Conservation (phyloP, 1,140 invertebrate species). For the Xylocopa sonorina region DNA sequence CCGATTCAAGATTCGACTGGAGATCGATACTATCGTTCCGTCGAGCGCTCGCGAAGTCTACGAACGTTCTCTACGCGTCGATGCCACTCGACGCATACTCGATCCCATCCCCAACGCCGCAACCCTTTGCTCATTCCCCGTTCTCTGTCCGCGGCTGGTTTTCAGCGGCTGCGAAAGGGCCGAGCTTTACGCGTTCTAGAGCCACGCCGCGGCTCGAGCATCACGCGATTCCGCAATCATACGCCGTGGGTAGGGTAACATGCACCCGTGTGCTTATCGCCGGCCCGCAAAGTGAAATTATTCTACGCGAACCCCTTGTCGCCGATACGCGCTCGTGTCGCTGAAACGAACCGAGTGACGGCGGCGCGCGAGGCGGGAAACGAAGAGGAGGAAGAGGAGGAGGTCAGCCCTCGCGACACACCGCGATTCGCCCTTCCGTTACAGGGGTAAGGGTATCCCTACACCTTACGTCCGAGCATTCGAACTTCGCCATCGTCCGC, state of each 20-base stretch:
- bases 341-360: too few species aligned
- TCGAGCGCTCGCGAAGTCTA: too few species aligned
- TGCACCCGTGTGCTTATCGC: conserved; percentile 78
- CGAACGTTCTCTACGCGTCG: too few species aligned
- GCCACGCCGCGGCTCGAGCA: conserved; percentile 7
- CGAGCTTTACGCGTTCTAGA: conserved; percentile 48
- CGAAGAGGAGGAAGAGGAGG: too few species aligned
- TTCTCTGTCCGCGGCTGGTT: conserved; percentile 18
- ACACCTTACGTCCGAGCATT: neutral
- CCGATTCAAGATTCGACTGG: too few species aligned
- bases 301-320: conserved; percentile 73
- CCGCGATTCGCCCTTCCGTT: conserved; percentile 22
- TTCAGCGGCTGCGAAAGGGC: conserved; percentile 59
- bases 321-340: conserved; percentile 65
- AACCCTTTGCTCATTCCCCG: neutral
- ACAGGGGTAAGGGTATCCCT: too few species aligned
- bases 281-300: conserved; percentile 80
- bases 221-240: conserved; percentile 81
- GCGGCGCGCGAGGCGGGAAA: too few species aligned
- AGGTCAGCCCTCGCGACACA: neutral
- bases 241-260: conserved; percentile 72
- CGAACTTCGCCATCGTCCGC: neutral
- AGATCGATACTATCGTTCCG: too few species aligned
- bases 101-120: too few species aligned
- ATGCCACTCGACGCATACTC: too few species aligned